A percentile compares a stretch with the other conserved stretches of the same genome.
phyloP scores from a whole-genome alignment of 2,113 vertebrate species.

The Macrotis lagotis region DNA sequence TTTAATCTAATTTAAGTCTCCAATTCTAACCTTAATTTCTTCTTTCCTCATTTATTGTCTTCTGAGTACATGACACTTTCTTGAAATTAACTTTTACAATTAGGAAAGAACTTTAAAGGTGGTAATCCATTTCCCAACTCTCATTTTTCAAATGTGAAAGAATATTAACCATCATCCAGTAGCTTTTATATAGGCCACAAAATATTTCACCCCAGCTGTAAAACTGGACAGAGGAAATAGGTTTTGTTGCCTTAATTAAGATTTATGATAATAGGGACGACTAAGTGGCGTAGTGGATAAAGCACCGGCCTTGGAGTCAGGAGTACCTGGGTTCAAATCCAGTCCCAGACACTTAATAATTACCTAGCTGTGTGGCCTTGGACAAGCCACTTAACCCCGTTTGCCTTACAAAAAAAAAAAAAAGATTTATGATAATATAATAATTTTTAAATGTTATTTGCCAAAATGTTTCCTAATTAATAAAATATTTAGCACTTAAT shows the following conservation, averaged over 20 bases:
- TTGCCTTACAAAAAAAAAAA: no score
- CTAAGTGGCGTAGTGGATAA: no score
- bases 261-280: conserved; percentile 75
- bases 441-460: conserved; percentile 73
- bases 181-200: conserved; percentile 63
- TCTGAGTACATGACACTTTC: conserved; percentile 43
- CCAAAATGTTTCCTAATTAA: conserved; percentile 73
- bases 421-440: conserved; percentile 76
- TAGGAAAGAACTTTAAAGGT: conserved; percentile 64
- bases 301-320: no score
- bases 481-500: conserved; percentile 73
- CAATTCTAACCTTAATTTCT: not conserved
- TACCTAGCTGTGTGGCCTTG: no score
- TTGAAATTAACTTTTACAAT: conserved; percentile 74
- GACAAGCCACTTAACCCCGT: no score
- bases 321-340: no score
- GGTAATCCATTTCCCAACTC: conserved; percentile 69
- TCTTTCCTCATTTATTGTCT: conserved; percentile 46
- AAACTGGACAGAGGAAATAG: conserved; percentile 70
- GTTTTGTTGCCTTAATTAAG: conserved; percentile 70
- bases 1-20: no score
- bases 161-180: conserved; percentile 63
- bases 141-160: conserved; percentile 64
- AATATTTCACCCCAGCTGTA: conserved; percentile 67
- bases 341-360: no score